Evolutionary conservation across 2,888 invertebrate genomes (phyloP).

Genomic region (Caenorhabditis macrosperma): DNA sequence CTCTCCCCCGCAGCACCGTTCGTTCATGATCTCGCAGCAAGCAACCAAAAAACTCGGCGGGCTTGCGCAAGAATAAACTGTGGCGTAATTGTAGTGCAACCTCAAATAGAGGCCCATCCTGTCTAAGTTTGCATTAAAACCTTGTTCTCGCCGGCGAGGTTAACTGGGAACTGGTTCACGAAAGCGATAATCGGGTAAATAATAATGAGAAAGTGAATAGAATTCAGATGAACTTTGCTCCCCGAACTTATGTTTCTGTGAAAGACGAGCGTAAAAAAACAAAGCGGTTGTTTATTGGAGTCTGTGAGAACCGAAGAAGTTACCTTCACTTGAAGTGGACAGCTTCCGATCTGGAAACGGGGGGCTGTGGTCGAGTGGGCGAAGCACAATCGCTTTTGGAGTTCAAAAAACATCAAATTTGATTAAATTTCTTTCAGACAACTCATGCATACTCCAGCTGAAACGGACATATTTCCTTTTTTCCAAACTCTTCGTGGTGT

Average conservation of each 20-base stretch:
- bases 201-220: background rate
- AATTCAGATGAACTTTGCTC: background rate
- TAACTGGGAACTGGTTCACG: conserved; percentile 21
- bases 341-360: no score
- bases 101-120: conserved; percentile 8
- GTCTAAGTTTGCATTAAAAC: conserved; percentile 41
- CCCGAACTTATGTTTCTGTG: background rate
- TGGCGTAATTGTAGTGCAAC: conserved; percentile 20
- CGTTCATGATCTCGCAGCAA: conserved; percentile 5
- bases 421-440: no score
- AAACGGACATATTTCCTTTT: no score
- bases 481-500: no score
- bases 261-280: background rate
- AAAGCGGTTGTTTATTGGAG: no score
- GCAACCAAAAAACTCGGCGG: conserved; percentile 28
- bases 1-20: conserved; percentile 23
- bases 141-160: conserved; percentile 31
- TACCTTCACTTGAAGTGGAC: no score
- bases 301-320: no score
- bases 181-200: conserved; percentile 1
- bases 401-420: no score
- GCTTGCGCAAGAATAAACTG: conserved; percentile 32
- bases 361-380: no score
- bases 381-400: no score
- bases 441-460: no score